Base-by-base conservation (phyloP, 2,888 invertebrate species). In the Drosophila demipolita region DNA sequence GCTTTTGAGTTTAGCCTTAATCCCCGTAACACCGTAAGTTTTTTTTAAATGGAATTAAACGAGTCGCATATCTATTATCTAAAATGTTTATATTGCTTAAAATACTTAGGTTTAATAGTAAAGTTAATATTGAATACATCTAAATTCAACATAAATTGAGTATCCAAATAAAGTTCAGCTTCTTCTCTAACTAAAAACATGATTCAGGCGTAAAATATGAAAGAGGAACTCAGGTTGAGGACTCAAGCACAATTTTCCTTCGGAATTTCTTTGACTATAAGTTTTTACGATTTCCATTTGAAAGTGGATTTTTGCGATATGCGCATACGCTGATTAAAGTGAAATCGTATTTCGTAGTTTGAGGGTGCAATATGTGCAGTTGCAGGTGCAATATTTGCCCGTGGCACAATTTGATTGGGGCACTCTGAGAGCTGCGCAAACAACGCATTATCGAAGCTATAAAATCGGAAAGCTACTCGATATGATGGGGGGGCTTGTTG, bases 391-490 rank as follows among this genome's bases (percentile, higher is more conserved):
- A 35, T 53, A 35, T 53, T 57, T 62, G 33, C n/a, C 57, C 40
- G 23, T 63, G 73, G 66, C 63, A 52, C 55, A 65, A 66, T 76
- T 83, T 64, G 53, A 64, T 66, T 73, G 60, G 59, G 55, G 40
- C 60, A 58, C 36, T 62, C 53, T 71, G 65, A 87, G 75, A 75
- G 72, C 63, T 66, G 60, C 48, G 68, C 69, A 83, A 88, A 83
- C 72, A 88, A 52, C 66, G 58, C 58, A 62, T 75, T 83, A 86
- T 87, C 84, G 75, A 66, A 50, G 66, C 74, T 69, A 65, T 78
- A 65, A 77, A 82, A 89, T 78, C 79, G 53, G 82, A 84, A 75
- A 89, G 87, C 58, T 78, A 71, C 75, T 81, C 84, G 73, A 75
- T 87, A 69, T 63, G 55, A 6, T 29, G 5, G 0, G 6, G 29